These are phyloP conservation scores for Physeter macrocephalus DNA, from an alignment of 2,113 vertebrate species.

Conservation along the genomic window DNA sequence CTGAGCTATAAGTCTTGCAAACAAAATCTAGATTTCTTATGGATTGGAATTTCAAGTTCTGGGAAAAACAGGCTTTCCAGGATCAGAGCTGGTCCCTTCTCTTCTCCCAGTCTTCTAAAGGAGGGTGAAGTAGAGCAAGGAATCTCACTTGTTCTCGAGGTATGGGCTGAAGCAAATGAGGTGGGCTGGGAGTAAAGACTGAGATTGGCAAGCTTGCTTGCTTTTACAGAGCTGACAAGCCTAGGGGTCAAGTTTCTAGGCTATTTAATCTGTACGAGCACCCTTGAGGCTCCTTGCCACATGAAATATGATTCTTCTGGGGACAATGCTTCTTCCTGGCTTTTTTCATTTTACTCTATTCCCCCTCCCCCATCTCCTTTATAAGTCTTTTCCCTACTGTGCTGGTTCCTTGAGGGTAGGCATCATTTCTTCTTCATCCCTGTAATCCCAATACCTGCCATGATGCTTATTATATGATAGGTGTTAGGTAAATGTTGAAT, in stretches of 20 bases:
- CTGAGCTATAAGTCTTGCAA: background rate
- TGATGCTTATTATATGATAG: background rate
- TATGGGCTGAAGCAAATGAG: background rate
- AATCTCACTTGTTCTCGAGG: background rate
- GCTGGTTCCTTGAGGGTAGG: background rate
- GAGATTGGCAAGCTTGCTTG: background rate
- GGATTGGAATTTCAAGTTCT: slow-evolving; percentile 22
- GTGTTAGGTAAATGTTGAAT: background rate
- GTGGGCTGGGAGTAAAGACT: background rate
- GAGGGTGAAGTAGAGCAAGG: background rate
- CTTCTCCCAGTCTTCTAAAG: background rate
- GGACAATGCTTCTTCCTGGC: background rate
- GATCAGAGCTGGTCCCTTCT: background rate
- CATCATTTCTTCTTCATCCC: background rate
- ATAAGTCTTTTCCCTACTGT: background rate
- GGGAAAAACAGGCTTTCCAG: slow-evolving; percentile 27
- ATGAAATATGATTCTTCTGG: slow-evolving; percentile 29
- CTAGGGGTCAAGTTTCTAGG: slow-evolving; percentile 30
- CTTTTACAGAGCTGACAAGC: background rate
- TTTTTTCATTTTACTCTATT: background rate
- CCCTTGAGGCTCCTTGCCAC: slow-evolving; percentile 32
- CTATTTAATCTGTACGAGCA: background rate
- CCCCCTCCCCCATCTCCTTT: background rate
- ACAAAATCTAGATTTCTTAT: slow-evolving; percentile 32
- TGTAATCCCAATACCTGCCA: background rate